Base-by-base conservation (phyloP, 2,888 invertebrate species). In the Calameuta idolon region DNA sequence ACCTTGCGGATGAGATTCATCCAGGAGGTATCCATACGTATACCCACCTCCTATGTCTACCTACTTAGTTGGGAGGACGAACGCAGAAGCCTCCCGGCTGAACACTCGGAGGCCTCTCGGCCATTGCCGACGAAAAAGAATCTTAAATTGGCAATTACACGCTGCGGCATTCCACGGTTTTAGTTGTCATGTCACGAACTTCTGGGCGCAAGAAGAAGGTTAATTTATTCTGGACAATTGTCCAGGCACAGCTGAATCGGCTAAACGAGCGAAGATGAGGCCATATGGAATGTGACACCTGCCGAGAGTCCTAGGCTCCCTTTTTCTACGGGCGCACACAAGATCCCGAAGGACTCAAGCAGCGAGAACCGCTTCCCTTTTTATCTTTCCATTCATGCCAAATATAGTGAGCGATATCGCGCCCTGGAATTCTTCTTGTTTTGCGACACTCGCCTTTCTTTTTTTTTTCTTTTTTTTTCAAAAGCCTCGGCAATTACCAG, bases 271-370 rank as follows among this genome's bases (percentile, higher is more conserved):
- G 31, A 31, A 71, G 71, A 71, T 71, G 31, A 34, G 31, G 71
- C 71, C 80, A 76, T 33, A 76, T 81, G 83, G 83, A 83, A 83
- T 83, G 83, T 82, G 82, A 84, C 83, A 84, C 83, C 83, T 84
- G 83, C 79, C 75, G 35, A 75, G 37, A 69, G 73, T 73, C 69
- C 74, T 75, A 75, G 31, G 76, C 34, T 69, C 79, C 73, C 75
- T 79, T 77, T 79, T 81, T 78, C 76, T 75, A 34, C 76, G 23
- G 33, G 31, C n/a, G 37, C 68, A 77, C 71, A 33, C 33, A n/a
- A n/a, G 69, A 30, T 76, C 15, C 69, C 69, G 23, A 73, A 37
- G 75, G 23, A 71, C 76, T 74, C 81, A 75, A 78, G 81, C 79
- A 77, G 79, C 77, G 73, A 71, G 77, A 55, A 77, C 81, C 77